Percentiles rank a stretch among this genome's conserved stretches.
phyloP scores from a whole-genome alignment of 2,797 vertebrate genomes.

The Gallinago solitaria region DNA sequence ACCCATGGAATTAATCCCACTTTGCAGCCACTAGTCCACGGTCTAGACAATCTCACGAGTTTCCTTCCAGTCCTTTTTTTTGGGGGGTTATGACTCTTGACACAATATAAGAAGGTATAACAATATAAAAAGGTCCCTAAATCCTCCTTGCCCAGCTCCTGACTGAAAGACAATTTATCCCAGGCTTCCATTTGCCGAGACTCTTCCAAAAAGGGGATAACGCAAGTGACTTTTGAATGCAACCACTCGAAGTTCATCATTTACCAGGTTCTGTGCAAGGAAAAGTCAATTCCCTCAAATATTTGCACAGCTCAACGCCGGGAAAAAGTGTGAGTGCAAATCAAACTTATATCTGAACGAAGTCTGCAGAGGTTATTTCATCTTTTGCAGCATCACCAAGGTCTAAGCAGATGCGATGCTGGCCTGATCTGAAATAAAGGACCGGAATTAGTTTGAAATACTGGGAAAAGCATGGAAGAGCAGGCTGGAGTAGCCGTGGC shows the following conservation, averaged over 20 bases:
- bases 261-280: not conserved
- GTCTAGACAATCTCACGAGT: not conserved
- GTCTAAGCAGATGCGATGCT: not conserved
- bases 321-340: not conserved
- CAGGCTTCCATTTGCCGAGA: not conserved
- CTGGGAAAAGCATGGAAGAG: not conserved
- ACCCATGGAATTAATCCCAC: not conserved
- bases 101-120: not conserved
- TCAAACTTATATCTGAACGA: not conserved
- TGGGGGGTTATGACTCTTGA: not conserved
- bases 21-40: not conserved
- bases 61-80: not conserved
- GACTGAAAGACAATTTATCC: not conserved
- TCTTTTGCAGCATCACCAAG: not conserved
- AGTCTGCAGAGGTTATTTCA: not conserved
- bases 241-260: not conserved
- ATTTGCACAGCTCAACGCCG: accelerated
- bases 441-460: not conserved
- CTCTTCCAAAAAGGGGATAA: not conserved
- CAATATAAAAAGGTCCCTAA: not conserved
- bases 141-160: not conserved
- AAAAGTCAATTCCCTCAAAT: not conserved
- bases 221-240: not conserved
- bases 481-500: not conserved
- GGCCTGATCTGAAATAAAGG: not conserved